phyloP scores from a whole-genome alignment of 53 echinoderm and acorn worm species.

The Holothuria leucospilota region DNA sequence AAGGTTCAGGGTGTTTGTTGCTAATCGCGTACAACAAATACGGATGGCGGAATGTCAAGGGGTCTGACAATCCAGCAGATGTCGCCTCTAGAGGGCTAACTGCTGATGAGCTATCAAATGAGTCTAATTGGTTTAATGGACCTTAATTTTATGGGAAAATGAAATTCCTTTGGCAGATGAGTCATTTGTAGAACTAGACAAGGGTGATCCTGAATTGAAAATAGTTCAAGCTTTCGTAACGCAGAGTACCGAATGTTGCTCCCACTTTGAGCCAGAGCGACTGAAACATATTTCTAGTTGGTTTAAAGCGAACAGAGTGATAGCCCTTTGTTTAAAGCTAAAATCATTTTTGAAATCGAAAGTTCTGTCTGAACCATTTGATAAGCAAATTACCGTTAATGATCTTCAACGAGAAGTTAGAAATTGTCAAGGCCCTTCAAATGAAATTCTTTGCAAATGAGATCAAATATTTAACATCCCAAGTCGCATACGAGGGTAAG shows the following conservation, averaged over 20 bases:
- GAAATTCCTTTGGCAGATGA: neutral
- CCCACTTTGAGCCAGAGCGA: too few species aligned
- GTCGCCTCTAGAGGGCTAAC: neutral
- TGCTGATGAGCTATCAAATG: neutral
- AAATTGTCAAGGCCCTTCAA: neutral
- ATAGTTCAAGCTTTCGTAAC: neutral
- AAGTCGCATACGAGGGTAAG: neutral
- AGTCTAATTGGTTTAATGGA: neutral
- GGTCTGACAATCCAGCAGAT: neutral
- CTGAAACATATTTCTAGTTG: conserved; percentile 1
- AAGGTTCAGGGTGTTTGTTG: conserved; percentile 60
- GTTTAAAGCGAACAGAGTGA: neutral
- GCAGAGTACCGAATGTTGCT: neutral
- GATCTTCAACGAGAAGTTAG: neutral
- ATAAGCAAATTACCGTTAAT: too few species aligned
- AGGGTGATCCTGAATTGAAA: neutral
- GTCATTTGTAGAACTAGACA: neutral
- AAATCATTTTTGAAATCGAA: neutral
- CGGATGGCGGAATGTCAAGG: neutral
- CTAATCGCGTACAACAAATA: conserved; percentile 56
- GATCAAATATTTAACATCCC: neutral
- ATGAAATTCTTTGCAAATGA: neutral
- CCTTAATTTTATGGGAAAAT: neutral
- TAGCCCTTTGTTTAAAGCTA: conserved; percentile 6
- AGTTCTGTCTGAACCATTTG: neutral